Evolutionary conservation across 2,888 invertebrate species (phyloP).

Genomic region (Noctua fimbriata): DNA sequence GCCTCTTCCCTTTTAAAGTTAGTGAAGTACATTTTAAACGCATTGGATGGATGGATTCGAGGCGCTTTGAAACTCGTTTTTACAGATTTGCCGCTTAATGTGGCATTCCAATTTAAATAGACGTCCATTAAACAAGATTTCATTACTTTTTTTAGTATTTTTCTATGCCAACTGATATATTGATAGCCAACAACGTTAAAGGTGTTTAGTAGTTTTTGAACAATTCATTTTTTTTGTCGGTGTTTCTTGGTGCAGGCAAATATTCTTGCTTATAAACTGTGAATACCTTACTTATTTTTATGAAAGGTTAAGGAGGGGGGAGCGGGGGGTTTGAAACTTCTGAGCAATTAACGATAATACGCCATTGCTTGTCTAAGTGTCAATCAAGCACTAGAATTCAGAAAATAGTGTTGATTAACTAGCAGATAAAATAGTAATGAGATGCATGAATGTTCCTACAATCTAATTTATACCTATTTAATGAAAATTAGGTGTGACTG

Average conservation of each 20-base stretch:
- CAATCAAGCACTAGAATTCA: background rate
- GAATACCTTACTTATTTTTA: background rate
- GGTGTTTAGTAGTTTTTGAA: background rate
- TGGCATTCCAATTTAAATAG: background rate
- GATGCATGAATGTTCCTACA: constrained; percentile 4
- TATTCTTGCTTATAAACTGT: background rate
- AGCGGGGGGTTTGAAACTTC: too few species aligned
- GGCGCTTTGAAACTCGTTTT: background rate
- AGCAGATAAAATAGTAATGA: background rate
- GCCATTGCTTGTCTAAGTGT: background rate
- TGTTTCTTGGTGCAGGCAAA: background rate
- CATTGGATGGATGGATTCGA: background rate
- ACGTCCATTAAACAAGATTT: background rate
- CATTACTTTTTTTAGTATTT: background rate
- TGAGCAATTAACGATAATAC: background rate
- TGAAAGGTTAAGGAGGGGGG: too few species aligned
- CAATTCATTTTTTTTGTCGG: background rate
- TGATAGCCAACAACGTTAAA: background rate
- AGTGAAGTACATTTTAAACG: background rate
- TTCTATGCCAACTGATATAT: background rate
- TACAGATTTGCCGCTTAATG: background rate
- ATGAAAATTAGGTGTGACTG: background rate
- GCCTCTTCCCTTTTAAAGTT: background rate
- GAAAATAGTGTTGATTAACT: background rate
- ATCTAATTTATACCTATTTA: background rate